These are phyloP conservation scores for Myiothlypis chrysogaster DNA, from an alignment of 2,797 vertebrate species.

Conservation along the genomic window DNA sequence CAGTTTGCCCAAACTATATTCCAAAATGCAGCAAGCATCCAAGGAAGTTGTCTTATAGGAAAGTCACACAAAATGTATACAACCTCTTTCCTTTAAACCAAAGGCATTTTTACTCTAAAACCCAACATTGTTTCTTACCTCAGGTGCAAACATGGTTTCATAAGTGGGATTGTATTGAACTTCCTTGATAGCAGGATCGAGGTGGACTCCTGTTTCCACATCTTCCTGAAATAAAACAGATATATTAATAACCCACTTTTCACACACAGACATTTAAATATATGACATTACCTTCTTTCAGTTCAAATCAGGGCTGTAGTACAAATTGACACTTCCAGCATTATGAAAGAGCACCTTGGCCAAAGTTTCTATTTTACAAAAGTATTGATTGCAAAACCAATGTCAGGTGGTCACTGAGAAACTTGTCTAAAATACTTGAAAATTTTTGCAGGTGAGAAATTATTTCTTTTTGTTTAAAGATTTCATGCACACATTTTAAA, in stretches of 20 bases:
- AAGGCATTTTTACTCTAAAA: neutral
- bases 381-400: neutral
- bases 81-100: neutral
- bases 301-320: neutral
- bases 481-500: neutral
- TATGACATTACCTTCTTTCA: neutral
- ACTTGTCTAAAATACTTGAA: accelerated
- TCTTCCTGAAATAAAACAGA: slow-evolving; percentile 83
- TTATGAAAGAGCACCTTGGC: neutral
- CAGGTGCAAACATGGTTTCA: slow-evolving; percentile 97
- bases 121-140: slow-evolving; percentile 77
- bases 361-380: neutral
- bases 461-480: neutral
- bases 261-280: neutral
- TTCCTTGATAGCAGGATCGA: slow-evolving; percentile 93
- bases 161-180: slow-evolving; percentile 90
- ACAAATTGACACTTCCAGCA: neutral
- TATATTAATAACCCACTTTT: neutral
- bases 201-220: slow-evolving; percentile 90
- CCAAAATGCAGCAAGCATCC: neutral
- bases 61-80: neutral
- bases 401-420: neutral
- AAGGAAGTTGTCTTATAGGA: neutral
- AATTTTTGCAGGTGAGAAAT: neutral
- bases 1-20: neutral